A percentile compares a stretch with the other conserved stretches of the same genome.
Evolutionary conservation across 2,888 invertebrate species (phyloP).

Genomic region (Tortricodes alternella): DNA sequence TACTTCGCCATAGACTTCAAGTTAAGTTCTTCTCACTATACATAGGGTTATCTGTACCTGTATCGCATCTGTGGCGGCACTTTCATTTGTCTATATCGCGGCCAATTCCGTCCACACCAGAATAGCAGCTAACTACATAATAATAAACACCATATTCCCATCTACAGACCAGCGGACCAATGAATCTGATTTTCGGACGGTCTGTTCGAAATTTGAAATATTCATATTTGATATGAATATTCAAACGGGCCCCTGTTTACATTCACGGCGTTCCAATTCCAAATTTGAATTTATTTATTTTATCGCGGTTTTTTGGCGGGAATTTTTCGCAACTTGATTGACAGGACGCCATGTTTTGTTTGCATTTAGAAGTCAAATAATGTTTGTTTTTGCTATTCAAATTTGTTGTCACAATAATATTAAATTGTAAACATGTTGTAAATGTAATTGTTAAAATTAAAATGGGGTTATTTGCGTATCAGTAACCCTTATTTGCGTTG

Average conservation of each 20-base stretch:
- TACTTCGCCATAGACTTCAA: no score
- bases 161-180: constrained; percentile 46
- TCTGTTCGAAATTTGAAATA: constrained; percentile 71
- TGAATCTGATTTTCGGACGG: constrained; percentile 74
- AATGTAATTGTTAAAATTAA: constrained; percentile 18
- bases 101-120: neutral
- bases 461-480: constrained; percentile 16
- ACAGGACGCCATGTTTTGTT: constrained; percentile 47
- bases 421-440: constrained; percentile 21
- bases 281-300: constrained; percentile 82
- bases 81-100: constrained; percentile 15
- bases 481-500: constrained; percentile 20
- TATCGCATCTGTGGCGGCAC: constrained; percentile 21
- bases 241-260: constrained; percentile 79
- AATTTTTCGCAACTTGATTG: constrained; percentile 40
- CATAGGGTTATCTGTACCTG: constrained; percentile 6
- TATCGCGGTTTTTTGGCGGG: constrained; percentile 49
- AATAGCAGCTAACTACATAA: constrained; percentile 18
- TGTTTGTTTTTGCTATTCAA: constrained; percentile 27
- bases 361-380: constrained; percentile 33
- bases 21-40: neutral
- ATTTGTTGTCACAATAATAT: constrained; percentile 23
- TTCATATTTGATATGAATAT: constrained; percentile 81
- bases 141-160: constrained; percentile 25
- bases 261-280: constrained; percentile 80